phyloP scores from a whole-genome alignment of 1,140 invertebrate genomes.

The Theocolax elegans region DNA sequence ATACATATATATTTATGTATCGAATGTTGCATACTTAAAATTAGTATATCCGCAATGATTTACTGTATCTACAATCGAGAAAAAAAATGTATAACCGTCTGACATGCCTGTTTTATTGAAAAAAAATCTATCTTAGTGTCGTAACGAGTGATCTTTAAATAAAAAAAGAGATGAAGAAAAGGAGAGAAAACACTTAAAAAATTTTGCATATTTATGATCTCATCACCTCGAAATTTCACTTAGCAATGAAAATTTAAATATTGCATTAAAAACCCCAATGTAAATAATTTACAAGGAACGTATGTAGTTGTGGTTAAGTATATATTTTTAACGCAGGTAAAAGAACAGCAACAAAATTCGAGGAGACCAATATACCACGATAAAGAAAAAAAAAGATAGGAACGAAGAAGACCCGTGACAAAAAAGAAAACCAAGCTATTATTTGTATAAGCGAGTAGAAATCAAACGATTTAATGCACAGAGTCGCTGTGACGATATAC shows the following conservation, averaged over 20 bases:
- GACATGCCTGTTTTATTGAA: too few relatives aligned
- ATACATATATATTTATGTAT: too few relatives aligned
- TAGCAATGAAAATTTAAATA: not conserved
- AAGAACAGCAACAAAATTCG: slow-evolving; percentile 18
- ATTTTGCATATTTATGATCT: too few relatives aligned
- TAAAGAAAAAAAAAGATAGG: too few relatives aligned
- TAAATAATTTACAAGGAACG: slow-evolving; percentile 21
- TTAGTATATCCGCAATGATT: too few relatives aligned
- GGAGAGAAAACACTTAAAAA: too few relatives aligned
- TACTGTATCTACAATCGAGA: too few relatives aligned
- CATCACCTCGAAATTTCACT: slow-evolving; percentile 20
- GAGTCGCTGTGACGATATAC: slow-evolving; percentile 67
- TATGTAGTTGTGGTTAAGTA: slow-evolving; percentile 14
- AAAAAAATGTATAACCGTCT: too few relatives aligned
- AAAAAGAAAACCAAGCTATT: slow-evolving; percentile 17
- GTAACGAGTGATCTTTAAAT: too few relatives aligned
- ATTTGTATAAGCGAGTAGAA: slow-evolving; percentile 54
- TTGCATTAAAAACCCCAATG: slow-evolving; percentile 13
- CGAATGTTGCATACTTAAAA: too few relatives aligned
- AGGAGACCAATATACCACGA: not conserved
- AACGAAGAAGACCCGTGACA: slow-evolving; percentile 8
- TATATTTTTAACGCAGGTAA: slow-evolving; percentile 32
- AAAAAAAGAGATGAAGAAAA: too few relatives aligned
- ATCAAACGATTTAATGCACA: slow-evolving; percentile 62
- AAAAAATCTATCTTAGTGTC: too few relatives aligned